A percentile compares a stretch with the other conserved stretches of the same genome.
Evolutionary conservation across 2,797 vertebrate genomes (phyloP).

Genomic region (Bovichtus variegatus): DNA sequence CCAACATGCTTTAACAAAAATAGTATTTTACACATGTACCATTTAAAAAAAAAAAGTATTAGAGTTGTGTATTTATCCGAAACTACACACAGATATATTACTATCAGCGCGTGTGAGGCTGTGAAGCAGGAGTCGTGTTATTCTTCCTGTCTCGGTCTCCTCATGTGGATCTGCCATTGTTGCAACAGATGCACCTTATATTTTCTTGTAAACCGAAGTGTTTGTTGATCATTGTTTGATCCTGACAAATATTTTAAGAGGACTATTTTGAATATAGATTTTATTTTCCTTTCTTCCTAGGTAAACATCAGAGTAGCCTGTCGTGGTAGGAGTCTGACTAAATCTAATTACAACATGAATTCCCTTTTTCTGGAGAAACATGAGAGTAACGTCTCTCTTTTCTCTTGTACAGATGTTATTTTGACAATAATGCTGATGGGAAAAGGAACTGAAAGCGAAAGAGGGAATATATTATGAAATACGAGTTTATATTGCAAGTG

Average conservation of each 20-base stretch:
- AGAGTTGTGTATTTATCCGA: slow-evolving; percentile 31
- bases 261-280: slow-evolving; percentile 82
- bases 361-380: slow-evolving; percentile 51
- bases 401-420: slow-evolving; percentile 60
- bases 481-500: slow-evolving; percentile 53
- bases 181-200: slow-evolving; percentile 60
- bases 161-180: slow-evolving; percentile 15
- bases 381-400: slow-evolving; percentile 48
- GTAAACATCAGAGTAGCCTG: slow-evolving; percentile 53
- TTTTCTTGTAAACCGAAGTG: slow-evolving; percentile 75
- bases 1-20: slow-evolving; percentile 28
- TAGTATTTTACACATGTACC: slow-evolving; percentile 14
- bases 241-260: slow-evolving; percentile 78
- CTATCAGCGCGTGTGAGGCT: slow-evolving; percentile 19
- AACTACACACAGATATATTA: slow-evolving; percentile 12
- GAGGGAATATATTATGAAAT: slow-evolving; percentile 52
- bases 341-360: slow-evolving; percentile 31
- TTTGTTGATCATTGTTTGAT: slow-evolving; percentile 64
- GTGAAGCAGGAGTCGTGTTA: slow-evolving; percentile 19
- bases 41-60: slow-evolving; percentile 20
- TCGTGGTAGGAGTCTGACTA: slow-evolving; percentile 36
- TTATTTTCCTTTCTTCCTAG: slow-evolving; percentile 74
- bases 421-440: slow-evolving; percentile 25
- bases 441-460: slow-evolving; percentile 42
- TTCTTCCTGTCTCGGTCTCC: slow-evolving; percentile 29